Conservation (phyloP, 2,888 invertebrate genomes). For the Chrysotoxum bicinctum region DNA sequence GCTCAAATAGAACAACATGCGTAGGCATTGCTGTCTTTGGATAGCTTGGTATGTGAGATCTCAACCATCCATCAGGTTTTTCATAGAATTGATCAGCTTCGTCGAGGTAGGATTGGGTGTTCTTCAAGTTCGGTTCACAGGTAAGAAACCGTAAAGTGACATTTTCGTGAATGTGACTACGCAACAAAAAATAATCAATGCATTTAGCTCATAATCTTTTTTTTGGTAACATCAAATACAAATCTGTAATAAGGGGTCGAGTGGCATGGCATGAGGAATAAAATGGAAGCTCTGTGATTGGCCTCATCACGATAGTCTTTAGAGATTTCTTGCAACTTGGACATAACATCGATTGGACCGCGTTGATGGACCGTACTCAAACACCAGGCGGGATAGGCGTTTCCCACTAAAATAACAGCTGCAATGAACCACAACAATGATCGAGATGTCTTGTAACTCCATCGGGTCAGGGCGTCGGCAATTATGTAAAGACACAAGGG, state of each 20-base stretch:
- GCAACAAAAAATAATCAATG: slow-evolving; percentile 58
- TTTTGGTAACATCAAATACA: neutral
- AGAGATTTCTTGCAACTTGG: slow-evolving; percentile 84
- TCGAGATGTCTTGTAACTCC: slow-evolving; percentile 85
- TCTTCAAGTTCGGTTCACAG: slow-evolving; percentile 90
- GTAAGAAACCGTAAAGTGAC: slow-evolving; percentile 90
- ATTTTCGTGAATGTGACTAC: slow-evolving; percentile 92
- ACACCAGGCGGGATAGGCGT: slow-evolving; percentile 87
- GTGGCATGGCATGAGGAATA: slow-evolving; percentile 97
- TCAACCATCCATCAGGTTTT: slow-evolving; percentile 88
- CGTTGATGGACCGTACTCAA: slow-evolving; percentile 90
- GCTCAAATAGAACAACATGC: slow-evolving; percentile 89
- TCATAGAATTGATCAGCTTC: slow-evolving; percentile 91
- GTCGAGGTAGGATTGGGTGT: slow-evolving; percentile 81
- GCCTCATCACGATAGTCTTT: slow-evolving; percentile 81
- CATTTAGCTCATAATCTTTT: neutral
- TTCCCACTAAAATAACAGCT: slow-evolving; percentile 83
- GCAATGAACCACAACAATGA: slow-evolving; percentile 80
- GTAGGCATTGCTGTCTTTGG: slow-evolving; percentile 84
- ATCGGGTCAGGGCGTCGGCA: slow-evolving; percentile 85
- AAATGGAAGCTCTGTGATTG: slow-evolving; percentile 82
- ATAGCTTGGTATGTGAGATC: slow-evolving; percentile 81
- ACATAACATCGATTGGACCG: slow-evolving; percentile 90
- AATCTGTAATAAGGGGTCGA: slow-evolving; percentile 93
- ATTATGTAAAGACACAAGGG: slow-evolving; percentile 88